A percentile compares a stretch with the other conserved stretches of the same genome.
phyloP scores from a whole-genome alignment of 2,888 invertebrate genomes.

The Apotomis betuletana region DNA sequence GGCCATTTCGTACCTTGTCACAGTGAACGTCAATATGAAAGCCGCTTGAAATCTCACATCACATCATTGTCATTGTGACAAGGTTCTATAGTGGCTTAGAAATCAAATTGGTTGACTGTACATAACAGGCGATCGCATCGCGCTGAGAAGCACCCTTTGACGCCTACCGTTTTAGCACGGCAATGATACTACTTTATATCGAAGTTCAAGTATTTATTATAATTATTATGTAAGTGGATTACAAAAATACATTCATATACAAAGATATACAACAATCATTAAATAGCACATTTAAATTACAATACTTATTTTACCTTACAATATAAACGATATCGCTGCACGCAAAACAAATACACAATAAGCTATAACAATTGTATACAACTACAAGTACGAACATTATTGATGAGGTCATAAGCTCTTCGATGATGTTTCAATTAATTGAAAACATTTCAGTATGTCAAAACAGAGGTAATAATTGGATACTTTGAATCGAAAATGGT shows the following conservation, averaged over 20 bases:
- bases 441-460: no score
- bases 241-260: constrained; percentile 36
- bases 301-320: constrained; percentile 16
- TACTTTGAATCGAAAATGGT: no score
- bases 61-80: no score
- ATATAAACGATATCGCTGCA: constrained; percentile 4
- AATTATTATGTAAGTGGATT: not conserved
- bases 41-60: no score
- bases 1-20: no score
- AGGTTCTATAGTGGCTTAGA: no score
- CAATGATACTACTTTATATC: not conserved
- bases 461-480: not conserved
- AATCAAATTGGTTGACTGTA: no score
- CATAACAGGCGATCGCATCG: no score
- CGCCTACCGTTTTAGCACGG: not conserved
- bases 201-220: constrained; percentile 3
- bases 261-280: constrained; percentile 23
- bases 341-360: constrained; percentile 9
- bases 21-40: no score
- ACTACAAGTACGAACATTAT: not conserved
- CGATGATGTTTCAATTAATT: not conserved
- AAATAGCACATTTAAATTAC: constrained; percentile 30
- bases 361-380: constrained; percentile 4
- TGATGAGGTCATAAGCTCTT: not conserved
- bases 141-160: no score